Conservation (phyloP, 2,888 invertebrate genomes). For the Melipona beecheii region DNA sequence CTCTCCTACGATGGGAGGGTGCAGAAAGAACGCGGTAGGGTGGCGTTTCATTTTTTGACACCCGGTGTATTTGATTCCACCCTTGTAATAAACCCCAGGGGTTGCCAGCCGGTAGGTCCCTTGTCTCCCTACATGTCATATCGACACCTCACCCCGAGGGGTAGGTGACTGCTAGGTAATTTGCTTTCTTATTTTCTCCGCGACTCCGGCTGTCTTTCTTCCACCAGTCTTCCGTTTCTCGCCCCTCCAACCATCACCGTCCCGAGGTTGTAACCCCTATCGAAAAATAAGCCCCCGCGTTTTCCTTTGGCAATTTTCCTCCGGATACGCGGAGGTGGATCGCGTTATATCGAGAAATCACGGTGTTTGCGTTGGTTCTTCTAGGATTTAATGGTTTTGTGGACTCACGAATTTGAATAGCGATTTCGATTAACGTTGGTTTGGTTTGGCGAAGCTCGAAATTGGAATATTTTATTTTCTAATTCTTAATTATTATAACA, state of each 20-base stretch:
- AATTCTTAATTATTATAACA: no score
- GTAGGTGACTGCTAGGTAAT: conserved; percentile 82
- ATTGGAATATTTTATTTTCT: not conserved
- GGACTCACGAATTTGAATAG: not conserved
- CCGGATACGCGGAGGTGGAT: conserved; percentile 36
- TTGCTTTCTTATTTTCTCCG: conserved; percentile 82
- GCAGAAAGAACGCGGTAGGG: conserved; percentile 71
- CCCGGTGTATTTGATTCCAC: conserved; percentile 84
- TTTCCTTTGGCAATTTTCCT: conserved; percentile 61
- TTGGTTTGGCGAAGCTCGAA: not conserved
- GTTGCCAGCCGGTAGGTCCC: conserved; percentile 74
- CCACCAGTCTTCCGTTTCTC: conserved; percentile 14
- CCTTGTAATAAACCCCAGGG: conserved; percentile 84
- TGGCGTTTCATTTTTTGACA: conserved; percentile 83
- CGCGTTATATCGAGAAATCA: conserved; percentile 58
- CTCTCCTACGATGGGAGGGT: conserved; percentile 51
- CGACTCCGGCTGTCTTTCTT: conserved; percentile 55
- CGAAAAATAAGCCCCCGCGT: conserved; percentile 54
- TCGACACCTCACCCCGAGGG: conserved; percentile 82
- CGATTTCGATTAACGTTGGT: not conserved
- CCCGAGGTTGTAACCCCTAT: conserved; percentile 59
- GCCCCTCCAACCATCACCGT: conserved; percentile 24
- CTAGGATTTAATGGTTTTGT: not conserved
- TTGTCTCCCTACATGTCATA: conserved; percentile 80
- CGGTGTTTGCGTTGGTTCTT: not conserved